Percentiles rank a stretch among this genome's conserved stretches.
Evolutionary conservation across 2,113 vertebrate genomes (phyloP).

Genomic region (Sus scrofa): T2T-Sscrofa CM000816.6:47098501-47099000

Average conservation of each 20-base stretch:
- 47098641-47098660: neutral
- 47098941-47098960: neutral
- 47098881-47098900: neutral
- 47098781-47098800: neutral
- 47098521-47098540: too few relatives aligned
- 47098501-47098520: too few relatives aligned
- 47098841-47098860: neutral
- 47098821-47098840: neutral
- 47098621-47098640: neutral
- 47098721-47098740: neutral
- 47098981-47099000: neutral
- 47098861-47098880: neutral
- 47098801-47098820: neutral
- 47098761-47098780: neutral
- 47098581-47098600: neutral
- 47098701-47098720: neutral
- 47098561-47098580: neutral
- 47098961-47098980: neutral
- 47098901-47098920: neutral
- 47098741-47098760: neutral
- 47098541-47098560: too few relatives aligned
- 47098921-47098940: neutral
- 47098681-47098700: neutral
- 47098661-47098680: neutral
- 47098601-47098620: neutral